Evolutionary conservation across 1,140 invertebrate species (phyloP), one percentile per base, ranked within the genome.

Genomic region (Hyles vespertilio): DNA sequence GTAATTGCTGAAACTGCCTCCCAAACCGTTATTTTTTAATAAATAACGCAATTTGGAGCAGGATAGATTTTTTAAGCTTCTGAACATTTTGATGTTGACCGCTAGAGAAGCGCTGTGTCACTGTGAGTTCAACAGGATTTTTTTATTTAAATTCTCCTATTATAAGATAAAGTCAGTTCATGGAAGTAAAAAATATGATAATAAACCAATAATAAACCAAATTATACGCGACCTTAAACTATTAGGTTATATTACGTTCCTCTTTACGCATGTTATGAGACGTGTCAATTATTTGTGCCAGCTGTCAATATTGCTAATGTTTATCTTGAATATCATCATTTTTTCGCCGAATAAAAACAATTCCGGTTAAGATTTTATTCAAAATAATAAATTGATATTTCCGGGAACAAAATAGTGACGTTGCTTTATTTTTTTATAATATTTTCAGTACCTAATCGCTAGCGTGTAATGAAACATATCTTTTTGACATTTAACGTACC

Each of bases 1-100:
- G 34, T 72, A 71, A 68, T 81, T 84, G 34, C 71, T 73, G 54
- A 75, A 84, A 67, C 60, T 87, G 10, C 72, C 65, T 12, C 70
- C 51, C 50, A 68, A 63, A 58, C 59, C 61, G 54, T 79, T 81
- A 65, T 69, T 67, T 73, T 71, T 81, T n/a, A 74, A 12, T 59
- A 78, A 75, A 74, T 62, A 69, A 51, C 66, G 52, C 32, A 72
- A 58, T 65, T 63, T 69, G 54, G 68, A 52, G 34, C 58, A 47
- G 22, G 72, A 61, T 61, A 82, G 76, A 77, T 68, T 81, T 71
- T 70, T 77, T 49, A 79, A 61, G 56, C 69, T 79, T 54, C 72
- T 70, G 49, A 81, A 75, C 83, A 86, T 86, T 68, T 77, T 76
- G 8, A 34, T 10, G 48, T 10, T 4, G 32, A 3, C 22, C 3